Percentiles rank a stretch among this genome's conserved stretches.
Conservation (phyloP, 2,888 invertebrate genomes). For the Athrips mouffetella region DNA sequence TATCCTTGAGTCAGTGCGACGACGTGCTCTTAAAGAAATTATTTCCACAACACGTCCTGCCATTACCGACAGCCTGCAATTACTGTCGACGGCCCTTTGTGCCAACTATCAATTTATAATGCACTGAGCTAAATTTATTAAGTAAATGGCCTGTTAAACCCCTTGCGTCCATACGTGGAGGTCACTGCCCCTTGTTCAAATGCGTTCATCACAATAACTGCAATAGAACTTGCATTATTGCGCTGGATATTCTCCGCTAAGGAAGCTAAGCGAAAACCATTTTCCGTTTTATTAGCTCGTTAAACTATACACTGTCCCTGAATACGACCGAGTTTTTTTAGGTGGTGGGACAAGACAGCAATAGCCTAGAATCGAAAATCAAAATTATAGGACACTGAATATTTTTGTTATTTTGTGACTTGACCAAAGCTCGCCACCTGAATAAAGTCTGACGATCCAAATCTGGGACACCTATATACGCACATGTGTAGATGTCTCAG, state of each 20-base stretch:
- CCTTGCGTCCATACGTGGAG: slow-evolving; percentile 11
- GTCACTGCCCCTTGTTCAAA: slow-evolving; percentile 35
- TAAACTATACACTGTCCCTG: no score
- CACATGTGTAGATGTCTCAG: no score
- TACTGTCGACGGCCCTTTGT: slow-evolving; percentile 54
- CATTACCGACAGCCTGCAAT: slow-evolving; percentile 52
- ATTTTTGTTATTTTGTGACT: no score
- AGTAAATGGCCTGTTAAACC: slow-evolving; percentile 22
- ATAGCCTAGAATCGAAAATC: no score
- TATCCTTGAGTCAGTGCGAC: slow-evolving; percentile 44
- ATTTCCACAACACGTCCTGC: slow-evolving; percentile 45
- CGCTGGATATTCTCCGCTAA: neutral
- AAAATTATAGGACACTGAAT: no score
- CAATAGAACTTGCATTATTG: slow-evolving; percentile 10
- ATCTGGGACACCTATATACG: no score
- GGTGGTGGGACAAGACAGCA: no score
- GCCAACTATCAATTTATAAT: slow-evolving; percentile 50
- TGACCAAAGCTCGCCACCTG: no score
- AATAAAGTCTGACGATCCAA: no score
- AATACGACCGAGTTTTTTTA: no score
- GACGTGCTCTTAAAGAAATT: slow-evolving; percentile 46
- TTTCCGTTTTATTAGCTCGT: no score
- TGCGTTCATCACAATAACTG: slow-evolving; percentile 24
- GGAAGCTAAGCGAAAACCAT: no score
- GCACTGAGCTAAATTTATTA: slow-evolving; percentile 23